Percentiles rank a stretch among this genome's conserved stretches.
phyloP scores from a whole-genome alignment of 2,797 vertebrate species.

The Macroramphosus scolopax region DNA sequence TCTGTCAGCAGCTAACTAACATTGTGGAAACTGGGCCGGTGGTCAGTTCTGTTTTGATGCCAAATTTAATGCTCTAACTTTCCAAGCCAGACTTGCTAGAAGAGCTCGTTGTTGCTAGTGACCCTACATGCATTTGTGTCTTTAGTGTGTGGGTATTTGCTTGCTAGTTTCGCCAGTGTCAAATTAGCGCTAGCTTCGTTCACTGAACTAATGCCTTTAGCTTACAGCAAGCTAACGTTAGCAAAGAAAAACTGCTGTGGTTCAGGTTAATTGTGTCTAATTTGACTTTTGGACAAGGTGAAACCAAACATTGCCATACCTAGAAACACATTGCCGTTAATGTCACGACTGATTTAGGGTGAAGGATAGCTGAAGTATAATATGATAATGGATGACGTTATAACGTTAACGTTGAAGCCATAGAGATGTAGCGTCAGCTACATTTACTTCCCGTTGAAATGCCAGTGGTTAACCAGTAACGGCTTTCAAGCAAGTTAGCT shows the following conservation, averaged over 20 bases:
- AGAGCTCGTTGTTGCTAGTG: accelerated
- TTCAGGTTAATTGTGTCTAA: background rate
- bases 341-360: too few relatives aligned
- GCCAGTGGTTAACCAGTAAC: too few relatives aligned
- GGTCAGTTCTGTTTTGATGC: constrained; percentile 1
- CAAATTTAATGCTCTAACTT: background rate
- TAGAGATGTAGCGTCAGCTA: too few relatives aligned
- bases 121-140: too few relatives aligned
- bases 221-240: constrained; percentile 36
- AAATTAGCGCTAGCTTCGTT: constrained; percentile 5
- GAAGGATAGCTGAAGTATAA: too few relatives aligned
- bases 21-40: constrained; percentile 52
- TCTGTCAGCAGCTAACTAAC: constrained; percentile 15
- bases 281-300: too few relatives aligned
- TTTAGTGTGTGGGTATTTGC: background rate
- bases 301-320: too few relatives aligned
- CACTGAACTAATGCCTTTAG: constrained; percentile 23
- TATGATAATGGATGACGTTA: too few relatives aligned
- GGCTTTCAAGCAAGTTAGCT: too few relatives aligned
- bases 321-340: too few relatives aligned
- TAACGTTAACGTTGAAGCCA: too few relatives aligned
- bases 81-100: background rate
- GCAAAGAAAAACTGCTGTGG: constrained; percentile 12
- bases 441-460: too few relatives aligned
- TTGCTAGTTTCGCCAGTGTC: background rate